A percentile compares a stretch with the other conserved stretches of the same genome.
Evolutionary conservation across 2,888 invertebrate genomes (phyloP).

Genomic region (Ormyrus pomaceus): DNA sequence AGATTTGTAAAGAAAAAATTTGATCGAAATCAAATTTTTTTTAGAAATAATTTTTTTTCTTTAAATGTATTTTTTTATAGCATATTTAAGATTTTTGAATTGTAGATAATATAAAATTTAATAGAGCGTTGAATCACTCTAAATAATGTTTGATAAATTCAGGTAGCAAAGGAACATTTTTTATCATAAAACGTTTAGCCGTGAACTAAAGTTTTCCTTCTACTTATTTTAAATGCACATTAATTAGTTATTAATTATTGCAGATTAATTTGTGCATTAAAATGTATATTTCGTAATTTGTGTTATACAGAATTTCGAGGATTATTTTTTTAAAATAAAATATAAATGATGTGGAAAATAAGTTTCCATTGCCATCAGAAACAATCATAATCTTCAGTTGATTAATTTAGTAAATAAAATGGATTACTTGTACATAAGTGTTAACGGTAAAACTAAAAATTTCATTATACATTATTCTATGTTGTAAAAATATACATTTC

Average conservation of each 20-base stretch:
- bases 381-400: conserved; percentile 22
- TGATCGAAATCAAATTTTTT: conserved; percentile 29
- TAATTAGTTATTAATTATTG: conserved; percentile 16
- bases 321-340: conserved; percentile 31
- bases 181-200: conserved; percentile 48
- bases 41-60: conserved; percentile 22
- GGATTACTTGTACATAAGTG: conserved; percentile 54
- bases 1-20: conserved; percentile 1
- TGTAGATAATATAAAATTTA: conserved; percentile 48
- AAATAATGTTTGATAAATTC: conserved; percentile 31
- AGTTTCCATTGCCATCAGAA: conserved; percentile 39
- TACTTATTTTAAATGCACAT: conserved; percentile 39
- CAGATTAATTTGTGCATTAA: conserved; percentile 18
- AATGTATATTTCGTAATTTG: conserved; percentile 37
- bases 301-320: conserved; percentile 20
- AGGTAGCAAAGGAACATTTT: conserved; percentile 41
- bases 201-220: conserved; percentile 12
- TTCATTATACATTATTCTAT: conserved; percentile 31
- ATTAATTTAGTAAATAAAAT: conserved; percentile 35
- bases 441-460: conserved; percentile 9
- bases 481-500: conserved; percentile 52
- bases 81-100: conserved; percentile 37
- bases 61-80: conserved; percentile 38
- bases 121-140: conserved; percentile 3
- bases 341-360: conserved; percentile 38